These are phyloP conservation scores for Euproctis similis DNA, from an alignment of 2,888 invertebrate species.

Conservation along the genomic window DNA sequence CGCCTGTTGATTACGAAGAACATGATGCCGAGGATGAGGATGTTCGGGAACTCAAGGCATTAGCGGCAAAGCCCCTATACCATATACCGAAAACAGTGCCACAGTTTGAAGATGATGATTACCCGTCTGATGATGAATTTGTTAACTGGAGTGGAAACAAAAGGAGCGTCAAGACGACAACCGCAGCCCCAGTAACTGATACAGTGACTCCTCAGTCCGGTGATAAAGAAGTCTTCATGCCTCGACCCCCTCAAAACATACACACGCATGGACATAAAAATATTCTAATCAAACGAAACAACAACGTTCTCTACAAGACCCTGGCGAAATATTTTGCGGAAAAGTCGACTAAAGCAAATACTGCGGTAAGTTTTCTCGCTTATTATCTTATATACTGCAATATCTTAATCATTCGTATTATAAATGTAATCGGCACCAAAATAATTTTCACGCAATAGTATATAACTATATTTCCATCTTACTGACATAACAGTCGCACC, in stretches of 20 bases:
- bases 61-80: constrained; percentile 73
- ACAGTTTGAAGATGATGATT: constrained; percentile 61
- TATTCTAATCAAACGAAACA: constrained; percentile 38
- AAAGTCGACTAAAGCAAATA: constrained; percentile 65
- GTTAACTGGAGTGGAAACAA: constrained; percentile 71
- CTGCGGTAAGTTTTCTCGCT: constrained; percentile 76
- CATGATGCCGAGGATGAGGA: constrained; percentile 78
- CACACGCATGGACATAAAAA: constrained; percentile 41
- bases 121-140: constrained; percentile 65
- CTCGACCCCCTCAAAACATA: constrained; percentile 72
- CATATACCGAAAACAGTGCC: constrained; percentile 65
- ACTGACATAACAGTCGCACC: constrained; percentile 39
- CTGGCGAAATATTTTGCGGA: constrained; percentile 66
- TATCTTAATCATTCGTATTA: too few species aligned
- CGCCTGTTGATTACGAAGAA: constrained; percentile 56
- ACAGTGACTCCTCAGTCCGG: constrained; percentile 47
- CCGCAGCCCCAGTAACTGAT: constrained; percentile 43
- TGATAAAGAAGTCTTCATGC: constrained; percentile 79
- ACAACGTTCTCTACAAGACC: constrained; percentile 63
- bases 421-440: too few species aligned
- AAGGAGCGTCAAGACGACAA: constrained; percentile 49
- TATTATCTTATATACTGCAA: too few species aligned
- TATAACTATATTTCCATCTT: constrained; percentile 25
- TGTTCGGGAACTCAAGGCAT: constrained; percentile 78
- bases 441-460: constrained; percentile 2